These are phyloP conservation scores for Euleptes europaea DNA, from an alignment of 2,113 vertebrate genomes.

Conservation along the genomic window DNA sequence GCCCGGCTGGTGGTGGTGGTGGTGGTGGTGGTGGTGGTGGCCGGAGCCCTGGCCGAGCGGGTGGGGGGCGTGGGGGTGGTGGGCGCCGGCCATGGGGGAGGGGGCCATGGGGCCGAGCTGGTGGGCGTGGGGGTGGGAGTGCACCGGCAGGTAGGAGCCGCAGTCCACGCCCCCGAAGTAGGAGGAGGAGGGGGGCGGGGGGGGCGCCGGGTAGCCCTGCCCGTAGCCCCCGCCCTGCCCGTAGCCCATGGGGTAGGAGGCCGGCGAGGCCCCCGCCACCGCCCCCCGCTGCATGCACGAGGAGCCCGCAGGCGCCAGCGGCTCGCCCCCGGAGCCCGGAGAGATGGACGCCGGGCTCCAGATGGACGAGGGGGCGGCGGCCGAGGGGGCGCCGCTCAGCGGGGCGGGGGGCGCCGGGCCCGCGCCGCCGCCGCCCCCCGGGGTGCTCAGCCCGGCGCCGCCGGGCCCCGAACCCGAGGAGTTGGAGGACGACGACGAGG, in stretches of 20 bases:
- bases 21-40: slow-evolving; percentile 93
- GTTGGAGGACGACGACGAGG: slow-evolving; percentile 76
- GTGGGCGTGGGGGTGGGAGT: slow-evolving; percentile 81
- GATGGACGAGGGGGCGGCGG: slow-evolving; percentile 89
- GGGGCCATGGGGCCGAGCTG: slow-evolving; percentile 97
- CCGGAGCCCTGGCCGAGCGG: slow-evolving; percentile 88
- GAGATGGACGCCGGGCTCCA: slow-evolving; percentile 98
- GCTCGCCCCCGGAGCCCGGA: slow-evolving; percentile 84
- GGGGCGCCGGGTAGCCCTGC: slow-evolving; percentile 91
- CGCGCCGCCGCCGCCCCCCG: slow-evolving; percentile 55
- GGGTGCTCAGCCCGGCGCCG: slow-evolving; percentile 80
- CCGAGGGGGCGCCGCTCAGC: slow-evolving; percentile 81
- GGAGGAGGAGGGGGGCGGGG: slow-evolving; percentile 87
- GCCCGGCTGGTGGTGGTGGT: slow-evolving; percentile 91
- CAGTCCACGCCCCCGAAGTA: slow-evolving; percentile 97
- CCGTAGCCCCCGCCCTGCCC: slow-evolving; percentile 91
- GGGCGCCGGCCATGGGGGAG: slow-evolving; percentile 86
- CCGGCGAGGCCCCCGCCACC: slow-evolving; percentile 67
- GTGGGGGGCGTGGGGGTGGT: slow-evolving; percentile 68
- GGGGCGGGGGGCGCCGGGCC: slow-evolving; percentile 80
- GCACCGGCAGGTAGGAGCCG: slow-evolving; percentile 96
- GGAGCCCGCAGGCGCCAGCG: slow-evolving; percentile 82
- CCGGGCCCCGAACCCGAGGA: slow-evolving; percentile 68
- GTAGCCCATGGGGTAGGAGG: slow-evolving; percentile 94
- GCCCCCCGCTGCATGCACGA: slow-evolving; percentile 96